These are phyloP conservation scores for Ophion slaviceki DNA, from an alignment of 2,888 invertebrate species.

Conservation along the genomic window DNA sequence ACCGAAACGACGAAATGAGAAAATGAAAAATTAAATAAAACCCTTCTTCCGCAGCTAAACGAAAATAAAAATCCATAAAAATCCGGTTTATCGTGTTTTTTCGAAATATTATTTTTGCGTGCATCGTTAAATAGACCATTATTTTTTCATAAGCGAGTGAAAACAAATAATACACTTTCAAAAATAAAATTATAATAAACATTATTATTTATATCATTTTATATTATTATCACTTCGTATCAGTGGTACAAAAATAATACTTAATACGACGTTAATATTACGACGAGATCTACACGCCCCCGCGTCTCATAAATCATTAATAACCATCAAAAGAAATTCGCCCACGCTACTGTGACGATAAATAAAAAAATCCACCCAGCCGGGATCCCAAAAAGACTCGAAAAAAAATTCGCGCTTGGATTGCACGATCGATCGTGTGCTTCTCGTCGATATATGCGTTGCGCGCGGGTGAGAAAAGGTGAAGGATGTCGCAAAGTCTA, in stretches of 20 bases:
- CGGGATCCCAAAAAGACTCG: not conserved
- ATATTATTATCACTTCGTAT: not conserved
- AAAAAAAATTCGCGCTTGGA: conserved; percentile 1
- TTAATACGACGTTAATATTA: too few species aligned
- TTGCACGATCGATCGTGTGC: conserved; percentile 27
- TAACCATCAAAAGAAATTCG: not conserved
- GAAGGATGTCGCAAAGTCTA: conserved; percentile 55
- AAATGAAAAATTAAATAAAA: not conserved
- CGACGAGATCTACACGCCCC: not conserved
- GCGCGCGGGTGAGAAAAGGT: conserved; percentile 47
- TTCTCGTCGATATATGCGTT: conserved; percentile 19
- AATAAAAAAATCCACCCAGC: not conserved
- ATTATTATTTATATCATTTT: too few species aligned
- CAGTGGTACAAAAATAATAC: not conserved
- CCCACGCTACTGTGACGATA: not conserved
- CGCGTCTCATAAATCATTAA: not conserved
- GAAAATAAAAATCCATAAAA: not conserved
- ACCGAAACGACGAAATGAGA: not conserved
- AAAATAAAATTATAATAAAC: too few species aligned
- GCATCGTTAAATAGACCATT: not conserved
- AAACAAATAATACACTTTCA: too few species aligned
- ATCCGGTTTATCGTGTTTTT: not conserved
- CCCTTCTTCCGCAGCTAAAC: not conserved
- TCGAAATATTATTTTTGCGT: not conserved
- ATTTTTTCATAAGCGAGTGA: too few species aligned